A percentile compares a stretch with the other conserved stretches of the same genome.
These are phyloP conservation scores for Prolemur simus DNA, from an alignment of 2,113 vertebrate species.

Conservation along the genomic window DNA sequence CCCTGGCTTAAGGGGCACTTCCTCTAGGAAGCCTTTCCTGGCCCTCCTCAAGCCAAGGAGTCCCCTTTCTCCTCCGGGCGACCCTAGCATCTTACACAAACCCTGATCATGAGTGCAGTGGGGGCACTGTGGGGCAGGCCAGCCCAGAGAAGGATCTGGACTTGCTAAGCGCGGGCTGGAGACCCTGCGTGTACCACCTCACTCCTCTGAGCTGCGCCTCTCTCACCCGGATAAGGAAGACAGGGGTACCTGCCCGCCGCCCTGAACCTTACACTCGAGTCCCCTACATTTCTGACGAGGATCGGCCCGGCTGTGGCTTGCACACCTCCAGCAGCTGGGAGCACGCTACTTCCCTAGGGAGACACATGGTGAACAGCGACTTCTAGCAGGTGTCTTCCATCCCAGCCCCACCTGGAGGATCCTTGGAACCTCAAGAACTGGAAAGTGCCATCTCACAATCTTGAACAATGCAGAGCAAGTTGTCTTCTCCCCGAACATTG, in stretches of 20 bases:
- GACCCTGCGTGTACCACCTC: neutral
- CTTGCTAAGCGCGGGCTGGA: too few relatives aligned
- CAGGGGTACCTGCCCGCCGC: neutral
- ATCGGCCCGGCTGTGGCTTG: neutral
- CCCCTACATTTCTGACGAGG: neutral
- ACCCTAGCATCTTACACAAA: neutral
- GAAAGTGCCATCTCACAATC: neutral
- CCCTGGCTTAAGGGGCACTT: neutral
- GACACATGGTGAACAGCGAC: neutral
- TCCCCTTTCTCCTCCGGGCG: neutral
- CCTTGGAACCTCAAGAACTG: neutral
- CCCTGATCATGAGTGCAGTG: neutral
- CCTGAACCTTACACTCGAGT: neutral
- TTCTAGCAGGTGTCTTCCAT: accelerated
- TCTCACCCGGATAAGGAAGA: neutral
- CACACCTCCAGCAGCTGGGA: neutral
- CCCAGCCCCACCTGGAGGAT: neutral
- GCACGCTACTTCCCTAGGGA: too few relatives aligned
- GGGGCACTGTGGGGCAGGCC: neutral
- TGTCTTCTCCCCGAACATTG: neutral
- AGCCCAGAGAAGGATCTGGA: neutral
- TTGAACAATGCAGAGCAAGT: neutral
- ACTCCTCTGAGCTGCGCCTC: neutral
- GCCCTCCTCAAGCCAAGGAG: neutral
- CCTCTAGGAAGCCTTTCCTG: neutral